Evolutionary conservation across 2,888 invertebrate genomes (phyloP).

Genomic region (Graphium colonna): DNA sequence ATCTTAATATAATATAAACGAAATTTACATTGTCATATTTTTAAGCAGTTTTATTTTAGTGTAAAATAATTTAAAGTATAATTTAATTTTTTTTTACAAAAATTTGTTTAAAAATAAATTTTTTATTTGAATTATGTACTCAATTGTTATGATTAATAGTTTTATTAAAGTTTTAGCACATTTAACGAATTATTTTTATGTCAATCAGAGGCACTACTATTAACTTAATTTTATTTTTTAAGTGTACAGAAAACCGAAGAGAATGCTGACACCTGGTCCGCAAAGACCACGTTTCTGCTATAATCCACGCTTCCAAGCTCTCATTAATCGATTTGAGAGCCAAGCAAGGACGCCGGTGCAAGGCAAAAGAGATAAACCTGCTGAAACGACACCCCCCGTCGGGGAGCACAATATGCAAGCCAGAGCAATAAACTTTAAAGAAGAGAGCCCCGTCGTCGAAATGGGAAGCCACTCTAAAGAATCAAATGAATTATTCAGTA

Average conservation of each 20-base stretch:
- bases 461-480: conserved; percentile 49
- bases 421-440: conserved; percentile 71
- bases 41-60: no score
- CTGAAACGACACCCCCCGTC: conserved; percentile 59
- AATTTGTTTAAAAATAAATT: no score
- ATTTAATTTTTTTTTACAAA: no score
- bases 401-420: conserved; percentile 56
- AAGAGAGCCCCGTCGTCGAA: conserved; percentile 60
- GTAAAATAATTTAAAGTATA: no score
- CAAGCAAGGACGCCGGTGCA: conserved; percentile 57
- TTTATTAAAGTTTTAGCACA: no score
- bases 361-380: conserved; percentile 42
- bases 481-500: conserved; percentile 62
- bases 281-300: conserved; percentile 52
- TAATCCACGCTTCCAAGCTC: conserved; percentile 70
- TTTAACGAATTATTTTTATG: no score
- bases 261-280: conserved; percentile 71
- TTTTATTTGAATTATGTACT: no score
- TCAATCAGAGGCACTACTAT: no score
- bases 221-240: conserved; percentile 29
- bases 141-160: no score
- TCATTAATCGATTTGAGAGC: conserved; percentile 67
- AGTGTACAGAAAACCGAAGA: conserved; percentile 71
- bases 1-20: no score
- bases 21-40: no score